Percentiles rank a stretch among this genome's conserved stretches.
These are phyloP conservation scores for Steatornis caripensis DNA, from an alignment of 2,113 vertebrate species.

Conservation along the genomic window DNA sequence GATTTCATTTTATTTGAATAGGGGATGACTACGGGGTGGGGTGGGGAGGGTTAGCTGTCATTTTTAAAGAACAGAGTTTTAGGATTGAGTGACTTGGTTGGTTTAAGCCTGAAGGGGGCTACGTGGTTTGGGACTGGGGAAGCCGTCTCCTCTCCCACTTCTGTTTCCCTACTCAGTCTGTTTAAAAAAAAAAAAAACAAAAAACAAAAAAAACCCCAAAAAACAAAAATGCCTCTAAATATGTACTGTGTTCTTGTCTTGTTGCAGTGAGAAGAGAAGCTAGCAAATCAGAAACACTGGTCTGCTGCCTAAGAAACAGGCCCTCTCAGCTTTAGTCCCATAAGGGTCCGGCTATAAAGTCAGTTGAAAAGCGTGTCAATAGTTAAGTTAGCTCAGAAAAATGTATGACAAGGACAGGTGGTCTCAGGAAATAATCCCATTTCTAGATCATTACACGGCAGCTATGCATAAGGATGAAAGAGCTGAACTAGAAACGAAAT, in stretches of 20 bases:
- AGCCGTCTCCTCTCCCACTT: constrained; percentile 59
- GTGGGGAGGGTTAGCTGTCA: constrained; percentile 67
- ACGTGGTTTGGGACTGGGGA: constrained; percentile 58
- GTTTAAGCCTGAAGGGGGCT: constrained; percentile 50
- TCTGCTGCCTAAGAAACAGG: constrained; percentile 21
- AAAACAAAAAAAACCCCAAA: constrained; percentile 25
- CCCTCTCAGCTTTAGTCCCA: constrained; percentile 1
- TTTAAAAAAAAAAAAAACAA: neutral
- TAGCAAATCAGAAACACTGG: constrained; percentile 35
- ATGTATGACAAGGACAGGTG: constrained; percentile 49
- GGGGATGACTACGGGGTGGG: constrained; percentile 47
- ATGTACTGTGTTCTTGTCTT: constrained; percentile 56
- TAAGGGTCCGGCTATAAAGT: constrained; percentile 26
- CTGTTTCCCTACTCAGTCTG: constrained; percentile 17
- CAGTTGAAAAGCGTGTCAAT: neutral
- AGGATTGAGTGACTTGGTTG: constrained; percentile 61
- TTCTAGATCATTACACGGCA: constrained; percentile 68
- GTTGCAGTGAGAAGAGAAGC: constrained; percentile 32
- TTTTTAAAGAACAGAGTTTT: constrained; percentile 72
- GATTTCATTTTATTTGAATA: constrained; percentile 64
- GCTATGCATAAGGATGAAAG: constrained; percentile 66
- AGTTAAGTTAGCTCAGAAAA: constrained; percentile 34
- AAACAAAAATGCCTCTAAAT: constrained; percentile 53
- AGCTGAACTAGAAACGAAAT: neutral
- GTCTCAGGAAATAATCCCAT: constrained; percentile 68